Conservation (phyloP, 2,113 vertebrate genomes). For the Chrysochloris asiatica region DNA sequence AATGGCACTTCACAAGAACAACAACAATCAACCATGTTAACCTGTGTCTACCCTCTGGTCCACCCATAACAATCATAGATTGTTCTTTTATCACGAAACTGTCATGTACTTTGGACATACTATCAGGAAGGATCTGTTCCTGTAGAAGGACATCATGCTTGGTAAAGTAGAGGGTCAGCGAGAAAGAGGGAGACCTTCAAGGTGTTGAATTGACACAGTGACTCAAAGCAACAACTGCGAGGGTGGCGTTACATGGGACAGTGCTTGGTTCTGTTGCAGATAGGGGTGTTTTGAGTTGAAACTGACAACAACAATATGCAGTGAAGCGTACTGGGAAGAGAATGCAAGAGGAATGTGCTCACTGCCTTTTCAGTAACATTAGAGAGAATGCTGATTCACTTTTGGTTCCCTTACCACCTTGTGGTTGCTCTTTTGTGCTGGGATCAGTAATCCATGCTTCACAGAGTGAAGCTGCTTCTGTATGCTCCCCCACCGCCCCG, state of each 20-base stretch:
- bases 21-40: too few species aligned
- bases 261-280: not conserved
- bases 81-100: too few species aligned
- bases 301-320: not conserved
- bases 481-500: not conserved
- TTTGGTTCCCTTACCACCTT: not conserved
- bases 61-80: too few species aligned
- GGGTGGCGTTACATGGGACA: not conserved
- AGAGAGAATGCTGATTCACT: not conserved
- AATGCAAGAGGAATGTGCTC: not conserved
- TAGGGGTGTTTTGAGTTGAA: not conserved
- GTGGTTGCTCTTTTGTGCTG: not conserved
- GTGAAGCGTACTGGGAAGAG: not conserved
- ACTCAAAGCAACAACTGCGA: not conserved
- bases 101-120: not conserved
- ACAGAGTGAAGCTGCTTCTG: not conserved
- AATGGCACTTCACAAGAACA: too few species aligned
- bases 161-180: not conserved
- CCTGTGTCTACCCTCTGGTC: too few species aligned
- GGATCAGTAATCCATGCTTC: not conserved
- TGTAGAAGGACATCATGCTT: not conserved
- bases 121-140: not conserved
- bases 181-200: too few species aligned
- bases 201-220: not conserved
- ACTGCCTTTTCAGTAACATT: not conserved